Evolutionary conservation across 1,140 invertebrate species (phyloP).

Genomic region (Drosophila funebris): DNA sequence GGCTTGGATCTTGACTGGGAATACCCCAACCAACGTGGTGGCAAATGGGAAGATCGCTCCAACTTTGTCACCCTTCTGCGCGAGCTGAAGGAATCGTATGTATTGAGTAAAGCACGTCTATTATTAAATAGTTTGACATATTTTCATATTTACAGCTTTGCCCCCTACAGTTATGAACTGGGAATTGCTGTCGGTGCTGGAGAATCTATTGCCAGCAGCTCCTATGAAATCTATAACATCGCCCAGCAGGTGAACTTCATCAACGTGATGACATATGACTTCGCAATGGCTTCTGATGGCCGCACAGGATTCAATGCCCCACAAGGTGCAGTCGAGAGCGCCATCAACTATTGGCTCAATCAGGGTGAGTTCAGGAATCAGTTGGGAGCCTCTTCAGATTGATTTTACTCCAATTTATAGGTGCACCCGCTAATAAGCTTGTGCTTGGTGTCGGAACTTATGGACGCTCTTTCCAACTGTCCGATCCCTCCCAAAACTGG

Average conservation of each 20-base stretch:
- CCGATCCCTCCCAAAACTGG: slow-evolving; percentile 83
- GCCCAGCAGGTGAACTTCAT: slow-evolving; percentile 86
- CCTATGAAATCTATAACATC: slow-evolving; percentile 86
- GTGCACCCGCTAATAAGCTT: slow-evolving; percentile 85
- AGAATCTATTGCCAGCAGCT: slow-evolving; percentile 84
- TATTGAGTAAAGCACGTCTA: not conserved
- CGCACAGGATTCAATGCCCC: slow-evolving; percentile 86
- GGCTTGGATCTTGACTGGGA: slow-evolving; percentile 93
- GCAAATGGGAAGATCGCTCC: slow-evolving; percentile 84
- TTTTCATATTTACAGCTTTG: slow-evolving; percentile 66
- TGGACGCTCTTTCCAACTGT: slow-evolving; percentile 87
- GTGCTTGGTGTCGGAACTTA: slow-evolving; percentile 88
- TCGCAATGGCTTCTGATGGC: slow-evolving; percentile 85
- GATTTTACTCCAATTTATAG: slow-evolving; percentile 23
- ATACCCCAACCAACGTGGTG: slow-evolving; percentile 88
- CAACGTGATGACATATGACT: slow-evolving; percentile 89
- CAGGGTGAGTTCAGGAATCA: slow-evolving; percentile 58
- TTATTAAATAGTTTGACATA: too few species aligned
- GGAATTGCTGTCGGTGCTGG: slow-evolving; percentile 87
- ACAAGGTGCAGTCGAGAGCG: slow-evolving; percentile 83
- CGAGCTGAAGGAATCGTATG: slow-evolving; percentile 85
- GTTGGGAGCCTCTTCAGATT: not conserved
- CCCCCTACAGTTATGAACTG: slow-evolving; percentile 85
- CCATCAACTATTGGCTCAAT: slow-evolving; percentile 75
- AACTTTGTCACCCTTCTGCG: slow-evolving; percentile 85